phyloP scores from a whole-genome alignment of 2,113 vertebrate genomes.

The Entomyzon cyanotis region DNA sequence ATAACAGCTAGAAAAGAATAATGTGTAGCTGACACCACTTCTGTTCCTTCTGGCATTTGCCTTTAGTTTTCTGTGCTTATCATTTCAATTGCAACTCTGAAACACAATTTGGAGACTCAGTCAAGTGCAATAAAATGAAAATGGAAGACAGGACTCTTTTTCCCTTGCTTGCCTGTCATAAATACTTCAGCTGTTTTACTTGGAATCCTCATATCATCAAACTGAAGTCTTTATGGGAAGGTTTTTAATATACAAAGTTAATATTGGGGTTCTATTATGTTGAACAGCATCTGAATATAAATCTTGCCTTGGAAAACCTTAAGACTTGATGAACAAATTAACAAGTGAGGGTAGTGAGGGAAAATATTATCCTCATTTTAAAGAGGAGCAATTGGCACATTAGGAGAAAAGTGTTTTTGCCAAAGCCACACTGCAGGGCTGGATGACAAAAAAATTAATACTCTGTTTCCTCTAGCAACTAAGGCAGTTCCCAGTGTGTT shows the following conservation, averaged over 20 bases:
- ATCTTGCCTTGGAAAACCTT: background rate
- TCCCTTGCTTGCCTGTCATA: background rate
- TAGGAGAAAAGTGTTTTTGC: background rate
- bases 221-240: background rate
- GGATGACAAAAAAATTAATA: background rate
- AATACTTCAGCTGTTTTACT: background rate
- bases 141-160: background rate
- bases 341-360: background rate
- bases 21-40: background rate
- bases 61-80: conserved; percentile 38
- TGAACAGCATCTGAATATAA: background rate
- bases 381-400: background rate
- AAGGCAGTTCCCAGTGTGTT: background rate
- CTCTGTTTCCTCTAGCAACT: background rate
- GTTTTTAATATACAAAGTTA: background rate
- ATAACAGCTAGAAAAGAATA: conserved; percentile 27
- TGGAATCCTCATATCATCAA: background rate
- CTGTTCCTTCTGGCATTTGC: background rate
- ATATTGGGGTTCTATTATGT: background rate
- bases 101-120: conserved; percentile 40
- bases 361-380: background rate
- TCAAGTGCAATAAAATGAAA: conserved; percentile 49
- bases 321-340: background rate
- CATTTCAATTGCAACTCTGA: conserved; percentile 26
- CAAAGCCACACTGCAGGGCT: background rate